Evolutionary conservation across 2,888 invertebrate genomes (phyloP).

Genomic region (Conistra vaccinii): DNA sequence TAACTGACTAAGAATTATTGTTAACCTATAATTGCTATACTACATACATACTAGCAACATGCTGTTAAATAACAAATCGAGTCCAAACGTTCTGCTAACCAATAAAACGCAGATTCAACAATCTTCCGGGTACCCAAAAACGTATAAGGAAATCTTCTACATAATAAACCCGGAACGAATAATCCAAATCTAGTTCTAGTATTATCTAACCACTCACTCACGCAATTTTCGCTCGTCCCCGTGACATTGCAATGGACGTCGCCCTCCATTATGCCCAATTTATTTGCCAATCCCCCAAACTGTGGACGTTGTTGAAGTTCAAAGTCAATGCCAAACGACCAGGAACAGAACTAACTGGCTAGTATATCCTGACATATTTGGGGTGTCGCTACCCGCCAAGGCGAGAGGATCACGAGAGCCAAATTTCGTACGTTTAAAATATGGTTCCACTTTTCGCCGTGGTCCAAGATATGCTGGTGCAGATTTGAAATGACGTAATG

Average conservation of each 20-base stretch:
- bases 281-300: conserved; percentile 66
- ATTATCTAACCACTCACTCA: conserved; percentile 46
- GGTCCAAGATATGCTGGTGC: neutral
- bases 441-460: conserved; percentile 16
- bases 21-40: neutral
- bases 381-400: conserved; percentile 4
- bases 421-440: neutral
- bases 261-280: conserved; percentile 65
- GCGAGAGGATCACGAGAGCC: neutral
- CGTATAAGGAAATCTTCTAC: conserved; percentile 23
- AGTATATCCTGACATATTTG: conserved; percentile 9
- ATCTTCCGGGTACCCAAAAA: conserved; percentile 33
- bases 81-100: neutral
- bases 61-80: neutral
- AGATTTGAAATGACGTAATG: conserved; percentile 22
- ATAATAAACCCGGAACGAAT: conserved; percentile 44
- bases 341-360: conserved; percentile 45
- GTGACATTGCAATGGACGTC: conserved; percentile 67
- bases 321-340: conserved; percentile 73
- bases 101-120: neutral
- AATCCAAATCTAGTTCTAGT: conserved; percentile 39
- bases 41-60: neutral
- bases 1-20: neutral
- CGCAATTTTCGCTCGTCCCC: conserved; percentile 46
- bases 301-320: conserved; percentile 67